Evolutionary conservation across 2,888 invertebrate species (phyloP).

Genomic region (Sesia bembeciformis): DNA sequence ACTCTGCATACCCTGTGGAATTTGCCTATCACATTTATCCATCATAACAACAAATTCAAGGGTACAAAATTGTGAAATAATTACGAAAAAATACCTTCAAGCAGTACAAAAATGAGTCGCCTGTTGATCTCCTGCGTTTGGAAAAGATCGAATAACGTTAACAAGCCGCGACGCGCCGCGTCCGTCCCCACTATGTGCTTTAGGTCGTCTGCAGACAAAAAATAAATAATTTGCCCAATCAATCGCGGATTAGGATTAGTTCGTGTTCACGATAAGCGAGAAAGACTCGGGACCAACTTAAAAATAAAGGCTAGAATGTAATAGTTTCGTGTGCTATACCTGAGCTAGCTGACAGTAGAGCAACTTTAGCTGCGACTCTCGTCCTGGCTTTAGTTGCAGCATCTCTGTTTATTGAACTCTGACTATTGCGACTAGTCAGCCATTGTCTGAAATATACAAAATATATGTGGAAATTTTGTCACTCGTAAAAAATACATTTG

Average conservation of each 20-base stretch:
- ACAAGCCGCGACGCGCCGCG: conserved; percentile 86
- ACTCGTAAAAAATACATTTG: no score
- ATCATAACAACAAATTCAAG: no score
- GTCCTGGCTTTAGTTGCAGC: conserved; percentile 79
- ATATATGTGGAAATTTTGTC: background rate
- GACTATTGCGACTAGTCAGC: conserved; percentile 44
- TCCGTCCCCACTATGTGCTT: conserved; percentile 92
- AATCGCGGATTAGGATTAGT: no score
- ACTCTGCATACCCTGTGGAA: no score
- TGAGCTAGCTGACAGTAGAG: conserved; percentile 87
- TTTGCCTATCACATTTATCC: no score
- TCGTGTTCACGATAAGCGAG: no score
- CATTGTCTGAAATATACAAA: conserved; percentile 35
- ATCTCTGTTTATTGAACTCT: conserved; percentile 37
- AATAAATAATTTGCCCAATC: no score
- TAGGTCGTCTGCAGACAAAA: conserved; percentile 81
- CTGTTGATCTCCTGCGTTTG: conserved; percentile 90
- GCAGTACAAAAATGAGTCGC: conserved; percentile 85
- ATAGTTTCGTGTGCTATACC: conserved; percentile 57
- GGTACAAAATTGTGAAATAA: background rate
- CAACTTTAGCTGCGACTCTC: conserved; percentile 88
- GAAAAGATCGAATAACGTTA: conserved; percentile 90
- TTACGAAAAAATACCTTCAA: conserved; percentile 78
- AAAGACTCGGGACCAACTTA: no score
- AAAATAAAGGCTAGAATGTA: no score